Percentiles rank a stretch among this genome's conserved stretches.
phyloP scores from a whole-genome alignment of 2,797 vertebrate genomes.

The Sarcoramphus papa region DNA sequence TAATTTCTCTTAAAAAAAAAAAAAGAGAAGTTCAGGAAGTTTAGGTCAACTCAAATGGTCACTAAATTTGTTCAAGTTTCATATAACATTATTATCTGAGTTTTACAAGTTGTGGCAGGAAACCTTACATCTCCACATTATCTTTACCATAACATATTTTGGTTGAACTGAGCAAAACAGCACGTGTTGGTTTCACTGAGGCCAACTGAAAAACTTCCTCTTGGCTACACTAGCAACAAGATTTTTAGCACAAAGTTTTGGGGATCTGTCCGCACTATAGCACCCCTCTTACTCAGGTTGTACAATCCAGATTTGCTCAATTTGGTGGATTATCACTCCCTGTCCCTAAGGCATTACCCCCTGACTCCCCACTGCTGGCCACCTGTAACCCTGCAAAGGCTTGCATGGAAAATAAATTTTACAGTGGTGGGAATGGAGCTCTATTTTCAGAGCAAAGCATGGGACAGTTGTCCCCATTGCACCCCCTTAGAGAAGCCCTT shows the following conservation, averaged over 20 bases:
- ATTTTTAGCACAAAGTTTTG: neutral
- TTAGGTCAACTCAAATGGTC: neutral
- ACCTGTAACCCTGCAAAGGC: neutral
- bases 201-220: neutral
- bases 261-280: neutral
- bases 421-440: neutral
- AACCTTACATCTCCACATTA: neutral
- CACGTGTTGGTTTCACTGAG: neutral
- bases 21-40: accelerated
- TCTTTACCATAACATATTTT: neutral
- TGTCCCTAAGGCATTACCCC: neutral
- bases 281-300: neutral
- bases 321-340: neutral
- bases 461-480: neutral
- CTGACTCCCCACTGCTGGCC: accelerated
- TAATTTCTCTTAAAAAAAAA: neutral
- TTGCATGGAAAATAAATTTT: neutral
- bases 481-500: neutral
- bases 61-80: neutral
- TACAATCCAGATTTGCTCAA: neutral
- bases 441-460: neutral
- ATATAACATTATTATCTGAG: neutral
- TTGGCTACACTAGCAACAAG: neutral
- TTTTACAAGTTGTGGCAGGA: neutral
- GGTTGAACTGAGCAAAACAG: neutral